Conservation (phyloP, 2,797 vertebrate genomes). For the Chelonia mydas region DNA sequence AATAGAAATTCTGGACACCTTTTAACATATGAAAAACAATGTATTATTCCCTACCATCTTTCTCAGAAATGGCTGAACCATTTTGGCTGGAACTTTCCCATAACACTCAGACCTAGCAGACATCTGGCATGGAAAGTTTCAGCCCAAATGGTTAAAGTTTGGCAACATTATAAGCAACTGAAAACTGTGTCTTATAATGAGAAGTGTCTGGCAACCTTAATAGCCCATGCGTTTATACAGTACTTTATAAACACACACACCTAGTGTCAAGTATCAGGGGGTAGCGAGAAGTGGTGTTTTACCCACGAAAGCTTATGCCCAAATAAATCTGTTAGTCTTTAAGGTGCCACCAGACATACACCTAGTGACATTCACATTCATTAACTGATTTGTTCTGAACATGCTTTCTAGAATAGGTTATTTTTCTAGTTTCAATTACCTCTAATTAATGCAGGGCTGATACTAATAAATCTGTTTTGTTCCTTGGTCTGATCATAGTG, state of each 20-base stretch:
- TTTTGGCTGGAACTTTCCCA: rapidly evolving
- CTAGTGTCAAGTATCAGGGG: not conserved
- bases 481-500: no score
- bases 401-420: not conserved
- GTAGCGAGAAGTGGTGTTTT: no score
- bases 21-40: not conserved
- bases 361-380: not conserved
- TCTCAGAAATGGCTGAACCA: not conserved
- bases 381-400: not conserved
- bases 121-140: not conserved
- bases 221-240: not conserved
- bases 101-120: not conserved
- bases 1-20: not conserved
- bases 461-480: not conserved
- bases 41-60: not conserved
- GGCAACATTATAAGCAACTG: not conserved
- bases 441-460: not conserved
- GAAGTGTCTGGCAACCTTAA: not conserved
- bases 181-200: not conserved
- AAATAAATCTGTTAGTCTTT: no score
- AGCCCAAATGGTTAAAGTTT: not conserved
- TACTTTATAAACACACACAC: not conserved
- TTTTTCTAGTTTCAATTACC: conserved; percentile 8
- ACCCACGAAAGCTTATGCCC: no score
- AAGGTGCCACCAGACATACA: no score